Evolutionary conservation across 2,113 vertebrate species (phyloP).

Genomic region (Pan paniscus): DNA sequence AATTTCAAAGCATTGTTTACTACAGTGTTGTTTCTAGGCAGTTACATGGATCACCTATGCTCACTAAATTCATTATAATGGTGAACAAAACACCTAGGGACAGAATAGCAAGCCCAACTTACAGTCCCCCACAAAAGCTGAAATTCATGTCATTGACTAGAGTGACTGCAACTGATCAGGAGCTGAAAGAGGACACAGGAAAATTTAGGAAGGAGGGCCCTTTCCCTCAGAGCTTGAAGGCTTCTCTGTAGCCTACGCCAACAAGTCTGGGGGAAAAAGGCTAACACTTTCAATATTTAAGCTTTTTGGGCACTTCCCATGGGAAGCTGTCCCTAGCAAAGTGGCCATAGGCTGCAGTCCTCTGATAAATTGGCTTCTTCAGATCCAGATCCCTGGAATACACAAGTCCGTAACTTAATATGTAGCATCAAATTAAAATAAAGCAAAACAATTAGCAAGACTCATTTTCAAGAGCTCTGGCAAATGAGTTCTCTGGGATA

Average conservation of each 20-base stretch:
- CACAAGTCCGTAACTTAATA: constrained; percentile 93
- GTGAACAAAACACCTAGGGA: constrained; percentile 80
- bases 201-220: constrained; percentile 82
- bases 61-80: constrained; percentile 80
- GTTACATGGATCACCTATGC: constrained; percentile 80
- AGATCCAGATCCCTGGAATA: constrained; percentile 99
- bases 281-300: constrained; percentile 95
- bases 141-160: constrained; percentile 80
- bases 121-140: constrained; percentile 84
- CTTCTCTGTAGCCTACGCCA: constrained; percentile 99
- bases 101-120: constrained; percentile 78
- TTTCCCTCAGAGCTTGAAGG: constrained; percentile 91
- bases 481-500: constrained; percentile 79
- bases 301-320: constrained; percentile 98
- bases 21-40: constrained; percentile 78
- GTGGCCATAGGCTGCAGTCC: constrained; percentile 98
- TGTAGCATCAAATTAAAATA: constrained; percentile 72
- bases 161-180: constrained; percentile 79
- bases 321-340: constrained; percentile 98
- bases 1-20: constrained; percentile 80
- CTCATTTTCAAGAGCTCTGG: constrained; percentile 81
- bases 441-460: constrained; percentile 82
- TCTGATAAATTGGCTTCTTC: constrained; percentile 99
- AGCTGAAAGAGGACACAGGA: constrained; percentile 80
- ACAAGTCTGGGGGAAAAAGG: constrained; percentile 92